Evolutionary conservation across 2,888 invertebrate species (phyloP), one percentile per base, ranked within the genome.

Genomic region (Osedax fenrisi): DNA sequence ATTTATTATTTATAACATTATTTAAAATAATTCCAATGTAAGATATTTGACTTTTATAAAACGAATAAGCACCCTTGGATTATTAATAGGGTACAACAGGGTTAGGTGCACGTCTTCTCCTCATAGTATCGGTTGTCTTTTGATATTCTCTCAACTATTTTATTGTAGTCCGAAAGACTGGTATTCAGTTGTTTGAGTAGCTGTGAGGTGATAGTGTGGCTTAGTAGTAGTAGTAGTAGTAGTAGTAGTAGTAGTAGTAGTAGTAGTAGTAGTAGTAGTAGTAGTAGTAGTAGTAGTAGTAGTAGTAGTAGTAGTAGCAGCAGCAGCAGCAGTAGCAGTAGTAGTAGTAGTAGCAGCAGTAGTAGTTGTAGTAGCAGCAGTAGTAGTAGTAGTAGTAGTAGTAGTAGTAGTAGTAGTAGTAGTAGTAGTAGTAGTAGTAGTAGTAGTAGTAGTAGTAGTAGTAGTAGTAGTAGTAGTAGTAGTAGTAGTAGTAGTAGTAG

Each of bases 251-350:
- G 41, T 41, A 41, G 64, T 64, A 64, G 64, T 64, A 64, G 64
- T 64, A 64, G 64, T 64, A 64, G 64, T 64, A 1, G 1, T 64
- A 64, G 64, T 64, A 64, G 64, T 64, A 64, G 64, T 64, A 64
- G 1, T 64, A 64, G 64, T 64, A 64, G 64, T 64, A 64, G 64
- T 64, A 64, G 64, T 64, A 64, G 64, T 64, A 64, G 64, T 64
- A 64, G 64, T 64, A 64, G 64, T 64, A 64, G 64, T 64, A 64
- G 64, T 64, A 64, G 64, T 64, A 64, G 64, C n/a, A 64, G 64
- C n/a, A 64, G 64, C n/a, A 64, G 64, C n/a, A 64, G 64, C n/a
- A 64, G 64, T 64, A 64, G 64, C n/a, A 64, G 64, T 64, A 64
- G 64, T 64, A 64, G 64, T 64, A 64, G 64, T 64, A 64, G 64